phyloP scores from a whole-genome alignment of 2,888 invertebrate species.

The Prenolepis imparis region DNA sequence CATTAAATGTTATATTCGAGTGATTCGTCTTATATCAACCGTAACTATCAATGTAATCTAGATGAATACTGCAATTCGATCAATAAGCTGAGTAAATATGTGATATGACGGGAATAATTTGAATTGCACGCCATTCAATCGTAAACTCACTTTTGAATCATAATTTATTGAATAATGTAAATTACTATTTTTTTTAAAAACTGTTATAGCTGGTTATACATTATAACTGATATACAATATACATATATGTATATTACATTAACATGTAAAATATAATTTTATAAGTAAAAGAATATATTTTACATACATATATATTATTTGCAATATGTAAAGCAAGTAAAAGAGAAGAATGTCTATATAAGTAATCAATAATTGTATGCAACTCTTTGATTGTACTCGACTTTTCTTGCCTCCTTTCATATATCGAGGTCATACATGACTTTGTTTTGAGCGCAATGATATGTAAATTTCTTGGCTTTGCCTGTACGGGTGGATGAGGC shows the following conservation, averaged over 20 bases:
- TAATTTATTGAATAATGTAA: slow-evolving; percentile 2
- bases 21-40: slow-evolving; percentile 22
- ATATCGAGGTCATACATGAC: slow-evolving; percentile 69
- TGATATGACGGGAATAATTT: neutral
- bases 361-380: slow-evolving; percentile 10
- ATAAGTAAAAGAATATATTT: neutral
- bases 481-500: slow-evolving; percentile 21
- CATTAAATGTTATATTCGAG: slow-evolving; percentile 5
- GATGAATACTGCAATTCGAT: slow-evolving; percentile 39
- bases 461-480: slow-evolving; percentile 63
- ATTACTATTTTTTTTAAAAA: neutral
- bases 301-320: neutral
- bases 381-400: slow-evolving; percentile 29
- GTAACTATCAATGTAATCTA: slow-evolving; percentile 28
- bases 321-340: neutral
- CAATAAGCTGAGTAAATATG: slow-evolving; percentile 7
- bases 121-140: neutral
- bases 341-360: neutral
- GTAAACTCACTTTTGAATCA: neutral
- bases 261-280: neutral
- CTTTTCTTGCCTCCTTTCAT: slow-evolving; percentile 59
- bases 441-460: slow-evolving; percentile 61
- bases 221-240: neutral
- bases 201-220: neutral
- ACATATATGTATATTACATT: neutral